Evolutionary conservation across 2,888 invertebrate genomes (phyloP).

Genomic region (Nymphalis c-album): DNA sequence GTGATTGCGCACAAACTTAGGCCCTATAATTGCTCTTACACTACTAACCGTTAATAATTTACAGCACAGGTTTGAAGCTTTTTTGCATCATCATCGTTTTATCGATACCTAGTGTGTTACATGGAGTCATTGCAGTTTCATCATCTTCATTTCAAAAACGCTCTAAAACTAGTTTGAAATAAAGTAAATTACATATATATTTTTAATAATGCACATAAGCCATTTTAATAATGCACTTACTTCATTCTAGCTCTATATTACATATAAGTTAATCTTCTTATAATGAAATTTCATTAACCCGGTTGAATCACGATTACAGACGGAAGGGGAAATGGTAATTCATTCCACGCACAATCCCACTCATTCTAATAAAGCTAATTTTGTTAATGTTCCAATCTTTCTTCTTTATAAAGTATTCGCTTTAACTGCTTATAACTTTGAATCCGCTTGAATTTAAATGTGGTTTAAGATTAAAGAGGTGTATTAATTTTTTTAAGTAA

Average conservation of each 20-base stretch:
- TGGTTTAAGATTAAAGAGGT: neutral
- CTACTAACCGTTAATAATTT: too few species aligned
- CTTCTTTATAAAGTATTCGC: slow-evolving; percentile 8
- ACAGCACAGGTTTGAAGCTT: too few species aligned
- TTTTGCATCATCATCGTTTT: too few species aligned
- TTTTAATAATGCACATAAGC: neutral
- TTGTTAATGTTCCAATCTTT: slow-evolving; percentile 13
- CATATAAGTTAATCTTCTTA: slow-evolving; percentile 11
- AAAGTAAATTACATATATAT: too few species aligned
- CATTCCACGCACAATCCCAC: slow-evolving; percentile 19
- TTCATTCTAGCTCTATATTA: neutral
- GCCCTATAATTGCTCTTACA: too few species aligned
- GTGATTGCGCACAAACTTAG: too few species aligned
- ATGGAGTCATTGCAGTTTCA: too few species aligned
- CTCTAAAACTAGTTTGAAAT: too few species aligned
- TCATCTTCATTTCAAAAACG: too few species aligned
- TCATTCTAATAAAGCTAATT: slow-evolving; percentile 21
- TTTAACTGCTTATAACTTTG: slow-evolving; percentile 8
- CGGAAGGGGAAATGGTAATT: slow-evolving; percentile 19
- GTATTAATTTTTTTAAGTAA: too few species aligned
- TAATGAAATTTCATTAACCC: slow-evolving; percentile 18
- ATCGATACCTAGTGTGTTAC: too few species aligned
- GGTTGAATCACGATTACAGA: slow-evolving; percentile 4
- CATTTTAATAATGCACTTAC: neutral
- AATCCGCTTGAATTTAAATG: slow-evolving; percentile 5